Conservation (phyloP, 2,797 vertebrate genomes). For the Tenualosa thibaudeaui region DNA sequence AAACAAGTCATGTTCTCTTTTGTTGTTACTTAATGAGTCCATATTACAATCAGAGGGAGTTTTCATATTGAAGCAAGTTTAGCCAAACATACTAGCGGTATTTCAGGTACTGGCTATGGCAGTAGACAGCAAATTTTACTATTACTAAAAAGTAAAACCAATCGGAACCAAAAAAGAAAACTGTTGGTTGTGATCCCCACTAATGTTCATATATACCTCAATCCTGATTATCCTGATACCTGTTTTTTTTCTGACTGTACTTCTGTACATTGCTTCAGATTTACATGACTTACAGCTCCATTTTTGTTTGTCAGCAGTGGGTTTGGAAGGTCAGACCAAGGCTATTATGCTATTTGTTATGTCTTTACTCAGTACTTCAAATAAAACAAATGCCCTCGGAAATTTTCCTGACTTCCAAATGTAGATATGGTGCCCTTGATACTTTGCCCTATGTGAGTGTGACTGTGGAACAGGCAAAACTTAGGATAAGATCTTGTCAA, state of each 20-base stretch:
- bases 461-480: not conserved
- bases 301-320: not conserved
- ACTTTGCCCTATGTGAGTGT: not conserved
- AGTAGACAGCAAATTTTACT: not conserved
- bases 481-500: not conserved
- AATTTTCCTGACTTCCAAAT: not conserved
- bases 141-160: not conserved
- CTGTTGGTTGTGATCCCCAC: too few relatives aligned
- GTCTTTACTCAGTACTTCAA: not conserved
- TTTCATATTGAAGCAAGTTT: not conserved
- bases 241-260: not conserved
- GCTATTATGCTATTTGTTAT: not conserved
- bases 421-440: slow-evolving; percentile 7
- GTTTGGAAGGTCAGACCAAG: not conserved
- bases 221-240: too few relatives aligned
- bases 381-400: not conserved
- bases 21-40: not conserved
- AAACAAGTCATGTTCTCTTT: not conserved
- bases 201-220: not conserved
- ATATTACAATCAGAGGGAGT: not conserved
- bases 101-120: not conserved
- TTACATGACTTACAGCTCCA: not conserved
- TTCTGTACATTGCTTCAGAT: not conserved
- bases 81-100: not conserved
- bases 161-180: not conserved